A percentile compares a stretch with the other conserved stretches of the same genome.
phyloP scores from a whole-genome alignment of 1,140 invertebrate genomes.

The Lepeophtheirus salmonis region DNA sequence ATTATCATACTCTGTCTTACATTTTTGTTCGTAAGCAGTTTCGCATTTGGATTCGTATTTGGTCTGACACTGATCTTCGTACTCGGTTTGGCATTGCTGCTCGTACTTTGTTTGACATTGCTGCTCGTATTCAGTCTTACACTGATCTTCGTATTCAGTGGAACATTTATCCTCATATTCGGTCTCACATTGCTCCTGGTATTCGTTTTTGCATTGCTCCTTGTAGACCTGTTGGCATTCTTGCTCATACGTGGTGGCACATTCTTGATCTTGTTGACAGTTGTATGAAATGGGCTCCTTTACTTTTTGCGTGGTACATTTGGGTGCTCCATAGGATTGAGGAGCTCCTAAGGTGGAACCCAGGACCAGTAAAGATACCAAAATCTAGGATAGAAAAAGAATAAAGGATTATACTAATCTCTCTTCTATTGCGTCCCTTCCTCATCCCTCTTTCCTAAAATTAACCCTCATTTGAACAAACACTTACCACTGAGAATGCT shows the following conservation, averaged over 20 bases:
- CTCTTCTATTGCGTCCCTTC: too few species aligned
- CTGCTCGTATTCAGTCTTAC: constrained; percentile 16
- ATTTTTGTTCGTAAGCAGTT: constrained; percentile 17
- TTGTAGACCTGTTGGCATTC: constrained; percentile 13
- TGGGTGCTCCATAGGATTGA: not conserved
- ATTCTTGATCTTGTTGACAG: constrained; percentile 13
- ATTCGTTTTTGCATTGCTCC: constrained; percentile 13
- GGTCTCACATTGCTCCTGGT: constrained; percentile 11
- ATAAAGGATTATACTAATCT: too few species aligned
- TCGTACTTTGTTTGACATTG: constrained; percentile 16
- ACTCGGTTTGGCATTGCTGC: constrained; percentile 16
- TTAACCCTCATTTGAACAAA: too few species aligned
- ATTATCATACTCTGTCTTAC: constrained; percentile 16
- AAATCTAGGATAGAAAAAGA: not conserved
- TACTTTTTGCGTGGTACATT: constrained; percentile 10
- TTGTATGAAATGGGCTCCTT: constrained; percentile 2
- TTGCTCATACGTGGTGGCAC: constrained; percentile 10
- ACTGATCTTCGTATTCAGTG: constrained; percentile 14
- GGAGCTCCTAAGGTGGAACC: constrained; percentile 3
- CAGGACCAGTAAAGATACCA: not conserved
- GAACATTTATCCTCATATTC: constrained; percentile 12
- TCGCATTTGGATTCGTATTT: constrained; percentile 8
- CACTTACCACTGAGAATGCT: not conserved
- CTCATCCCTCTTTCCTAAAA: too few species aligned
- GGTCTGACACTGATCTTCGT: constrained; percentile 15